Base-by-base conservation (phyloP, 2,113 vertebrate species). In the Pandion haliaetus region DNA sequence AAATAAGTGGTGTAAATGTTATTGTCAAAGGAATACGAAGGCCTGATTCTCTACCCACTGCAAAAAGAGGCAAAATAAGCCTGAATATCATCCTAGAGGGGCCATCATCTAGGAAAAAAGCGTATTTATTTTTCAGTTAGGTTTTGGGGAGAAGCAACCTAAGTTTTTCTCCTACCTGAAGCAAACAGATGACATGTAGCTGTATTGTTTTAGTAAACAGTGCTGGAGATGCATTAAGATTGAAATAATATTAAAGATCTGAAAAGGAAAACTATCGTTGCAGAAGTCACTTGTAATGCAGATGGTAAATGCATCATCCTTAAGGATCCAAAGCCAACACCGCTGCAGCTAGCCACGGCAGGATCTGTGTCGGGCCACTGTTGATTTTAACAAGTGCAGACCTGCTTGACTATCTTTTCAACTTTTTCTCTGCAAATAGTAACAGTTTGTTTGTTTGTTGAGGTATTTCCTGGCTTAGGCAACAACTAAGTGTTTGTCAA, bases 361-460 rank as follows among this genome's bases (percentile, higher is more conserved):
- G 71, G 76, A 19, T 59, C 49, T 28, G 62, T 86, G 24, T 42
- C 71, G 7, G 15, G 12, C 14, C 8, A 2, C 42, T 93, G 88
- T 95, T 94, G 94, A 67, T 89, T 95, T 89, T 71, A 88, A 90
- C 97, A 98, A 98, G 98, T 96, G 93, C 82, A 95, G 98, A 95
- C 98, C 95, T 98, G 98, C 88, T 97, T 50, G 84, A 38, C 62
- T 93, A 28, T 89, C 91, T 97, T 94, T 79, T 69, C 95, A 93
- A 25, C 66, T 44, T 77, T 62, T 77, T 92, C 86, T 98, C 49
- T 86, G 98, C 93, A 97, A 98, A 98, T 98, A 98, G 98, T 90
- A 98, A 98, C 98, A 29, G 86, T 17, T 88, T 95, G 89, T 92
- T 97, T 97, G 96, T 87, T 90, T 97, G 61, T 86, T 42, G 61